Evolutionary conservation across 2,113 vertebrate species (phyloP).

Genomic region (Ameiurus melas): DNA sequence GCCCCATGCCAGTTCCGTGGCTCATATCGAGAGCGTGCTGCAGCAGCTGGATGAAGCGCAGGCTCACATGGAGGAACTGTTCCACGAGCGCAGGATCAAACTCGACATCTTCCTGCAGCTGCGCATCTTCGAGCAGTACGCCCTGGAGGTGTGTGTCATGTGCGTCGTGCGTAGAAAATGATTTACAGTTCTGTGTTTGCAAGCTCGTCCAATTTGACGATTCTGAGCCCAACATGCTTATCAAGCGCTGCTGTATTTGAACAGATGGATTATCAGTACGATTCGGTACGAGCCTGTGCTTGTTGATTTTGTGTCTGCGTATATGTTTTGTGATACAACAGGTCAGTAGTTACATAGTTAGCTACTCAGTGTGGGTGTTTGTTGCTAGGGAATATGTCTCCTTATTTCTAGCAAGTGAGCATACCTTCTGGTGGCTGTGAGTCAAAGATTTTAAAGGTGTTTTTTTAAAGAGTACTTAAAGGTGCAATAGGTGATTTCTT

Average conservation of each 20-base stretch:
- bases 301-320: conserved; percentile 22
- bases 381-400: not conserved
- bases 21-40: conserved; percentile 84
- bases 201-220: not conserved
- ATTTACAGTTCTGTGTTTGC: not conserved
- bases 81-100: conserved; percentile 86
- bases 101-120: conserved; percentile 88
- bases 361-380: not conserved
- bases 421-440: not conserved
- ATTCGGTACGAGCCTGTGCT: not conserved
- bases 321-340: conserved; percentile 1
- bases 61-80: conserved; percentile 89
- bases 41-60: conserved; percentile 88
- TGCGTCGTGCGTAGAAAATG: not conserved
- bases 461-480: not conserved
- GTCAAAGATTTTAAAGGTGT: not conserved
- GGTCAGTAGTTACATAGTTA: conserved; percentile 2
- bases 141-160: conserved; percentile 79
- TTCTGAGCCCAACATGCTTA: conserved; percentile 3
- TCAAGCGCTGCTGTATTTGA: conserved; percentile 23
- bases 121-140: conserved; percentile 86
- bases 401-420: not conserved
- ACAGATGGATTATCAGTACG: conserved; percentile 19
- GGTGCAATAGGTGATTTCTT: not conserved
- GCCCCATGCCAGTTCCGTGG: conserved; percentile 86